These are phyloP conservation scores for Ophraella communa DNA, from an alignment of 2,888 invertebrate genomes.

Conservation along the genomic window DNA sequence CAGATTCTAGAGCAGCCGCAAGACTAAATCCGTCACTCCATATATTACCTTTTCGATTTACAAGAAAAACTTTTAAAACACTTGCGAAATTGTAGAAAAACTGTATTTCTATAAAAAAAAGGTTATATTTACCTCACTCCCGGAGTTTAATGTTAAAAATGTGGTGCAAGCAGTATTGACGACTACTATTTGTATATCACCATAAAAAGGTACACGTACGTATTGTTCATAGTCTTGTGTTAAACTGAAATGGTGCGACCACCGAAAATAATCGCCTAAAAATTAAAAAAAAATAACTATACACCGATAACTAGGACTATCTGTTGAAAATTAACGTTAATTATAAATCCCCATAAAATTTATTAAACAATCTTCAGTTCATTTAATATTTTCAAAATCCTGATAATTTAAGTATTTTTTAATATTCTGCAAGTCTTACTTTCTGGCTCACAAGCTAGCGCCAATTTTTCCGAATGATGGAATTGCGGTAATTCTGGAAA, in stretches of 20 bases:
- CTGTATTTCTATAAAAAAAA: not conserved
- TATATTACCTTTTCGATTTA: no score
- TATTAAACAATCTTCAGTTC: no score
- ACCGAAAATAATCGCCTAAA: constrained; percentile 48
- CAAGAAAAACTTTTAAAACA: no score
- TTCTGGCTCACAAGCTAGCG: constrained; percentile 43
- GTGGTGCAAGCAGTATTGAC: constrained; percentile 63
- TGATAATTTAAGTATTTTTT: no score
- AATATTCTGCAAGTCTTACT: constrained; percentile 38
- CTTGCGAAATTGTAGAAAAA: not conserved
- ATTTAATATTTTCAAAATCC: no score
- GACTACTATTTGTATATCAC: constrained; percentile 66
- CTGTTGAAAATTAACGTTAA: no score
- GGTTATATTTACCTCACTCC: constrained; percentile 66
- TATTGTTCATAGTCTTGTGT: constrained; percentile 64
- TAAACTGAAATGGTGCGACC: constrained; percentile 63
- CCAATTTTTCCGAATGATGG: constrained; percentile 55
- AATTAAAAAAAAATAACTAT: constrained; percentile 7
- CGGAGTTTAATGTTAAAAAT: constrained; percentile 63
- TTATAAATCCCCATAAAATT: no score
- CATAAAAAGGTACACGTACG: constrained; percentile 66
- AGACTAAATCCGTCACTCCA: no score
- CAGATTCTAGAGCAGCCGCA: no score
- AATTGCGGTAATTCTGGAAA: constrained; percentile 68
- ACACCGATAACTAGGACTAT: no score